Evolutionary conservation across 2,888 invertebrate species (phyloP).

Genomic region (Euzophera pinguis): DNA sequence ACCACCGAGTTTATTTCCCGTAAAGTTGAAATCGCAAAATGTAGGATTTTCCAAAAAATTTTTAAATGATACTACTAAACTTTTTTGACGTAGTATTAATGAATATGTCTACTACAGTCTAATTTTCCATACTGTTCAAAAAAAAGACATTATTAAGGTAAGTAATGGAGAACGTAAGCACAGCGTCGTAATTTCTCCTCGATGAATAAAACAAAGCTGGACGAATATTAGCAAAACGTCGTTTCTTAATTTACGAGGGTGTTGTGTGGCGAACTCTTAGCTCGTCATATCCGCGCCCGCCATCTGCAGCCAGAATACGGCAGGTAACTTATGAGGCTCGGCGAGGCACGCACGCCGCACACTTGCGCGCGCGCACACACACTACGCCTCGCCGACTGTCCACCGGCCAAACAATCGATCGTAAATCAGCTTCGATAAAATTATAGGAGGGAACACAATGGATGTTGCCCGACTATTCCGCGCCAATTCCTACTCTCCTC

Average conservation of each 20-base stretch:
- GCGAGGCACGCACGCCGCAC: constrained; percentile 47
- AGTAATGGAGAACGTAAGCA: constrained; percentile 20
- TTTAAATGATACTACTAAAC: too few species aligned
- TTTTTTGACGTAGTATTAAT: too few species aligned
- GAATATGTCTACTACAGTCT: too few species aligned
- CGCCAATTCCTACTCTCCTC: constrained; percentile 62
- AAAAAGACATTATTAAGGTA: background rate
- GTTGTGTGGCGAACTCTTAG: constrained; percentile 49
- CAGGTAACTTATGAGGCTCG: constrained; percentile 55
- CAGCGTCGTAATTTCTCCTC: constrained; percentile 38
- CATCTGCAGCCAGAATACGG: constrained; percentile 62
- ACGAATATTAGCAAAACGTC: constrained; percentile 59
- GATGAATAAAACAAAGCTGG: constrained; percentile 57
- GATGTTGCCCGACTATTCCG: constrained; percentile 63
- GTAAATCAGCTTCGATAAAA: constrained; percentile 80
- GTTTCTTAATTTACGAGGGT: constrained; percentile 73
- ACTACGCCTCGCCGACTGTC: constrained; percentile 63
- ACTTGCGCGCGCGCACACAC: constrained; percentile 61
- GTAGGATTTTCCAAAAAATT: too few species aligned
- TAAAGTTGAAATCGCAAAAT: too few species aligned
- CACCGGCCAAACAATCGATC: constrained; percentile 77
- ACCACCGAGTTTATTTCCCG: too few species aligned
- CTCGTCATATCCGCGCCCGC: constrained; percentile 54
- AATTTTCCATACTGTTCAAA: too few species aligned
- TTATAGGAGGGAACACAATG: constrained; percentile 79